These are phyloP conservation scores for Florisuga fusca DNA, from an alignment of 2,797 vertebrate genomes.

Conservation along the genomic window DNA sequence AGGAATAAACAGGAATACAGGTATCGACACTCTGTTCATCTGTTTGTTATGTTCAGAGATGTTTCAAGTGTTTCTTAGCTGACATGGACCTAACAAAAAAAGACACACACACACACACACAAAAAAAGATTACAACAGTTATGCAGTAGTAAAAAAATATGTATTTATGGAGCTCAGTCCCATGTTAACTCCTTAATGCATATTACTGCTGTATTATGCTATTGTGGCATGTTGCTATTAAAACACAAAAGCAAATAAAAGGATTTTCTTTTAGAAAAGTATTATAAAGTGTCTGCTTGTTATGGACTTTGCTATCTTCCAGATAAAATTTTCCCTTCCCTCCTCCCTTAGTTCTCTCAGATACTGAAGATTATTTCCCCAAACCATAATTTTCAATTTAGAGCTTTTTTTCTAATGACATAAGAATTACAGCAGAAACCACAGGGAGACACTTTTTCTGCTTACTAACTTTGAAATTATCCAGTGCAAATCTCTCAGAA, in stretches of 20 bases:
- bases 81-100: not conserved
- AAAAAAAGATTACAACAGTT: not conserved
- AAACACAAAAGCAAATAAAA: not conserved
- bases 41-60: not conserved
- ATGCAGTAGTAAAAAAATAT: not conserved
- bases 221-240: not conserved
- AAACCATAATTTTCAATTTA: not conserved
- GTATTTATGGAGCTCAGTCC: not conserved
- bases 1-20: not conserved
- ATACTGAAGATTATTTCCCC: not conserved
- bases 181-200: not conserved
- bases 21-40: not conserved
- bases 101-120: too few relatives aligned
- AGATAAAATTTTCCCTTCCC: not conserved
- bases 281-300: not conserved
- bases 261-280: not conserved
- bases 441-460: not conserved
- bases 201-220: not conserved
- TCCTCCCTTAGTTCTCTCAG: not conserved
- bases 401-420: not conserved
- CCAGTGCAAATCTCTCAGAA: not conserved
- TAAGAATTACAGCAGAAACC: not conserved
- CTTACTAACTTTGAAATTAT: not conserved
- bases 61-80: not conserved
- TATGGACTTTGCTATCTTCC: not conserved